Percentiles rank a stretch among this genome's conserved stretches.
These are phyloP conservation scores for Pteria penguin DNA, from an alignment of 2,888 invertebrate species.

Conservation along the genomic window DNA sequence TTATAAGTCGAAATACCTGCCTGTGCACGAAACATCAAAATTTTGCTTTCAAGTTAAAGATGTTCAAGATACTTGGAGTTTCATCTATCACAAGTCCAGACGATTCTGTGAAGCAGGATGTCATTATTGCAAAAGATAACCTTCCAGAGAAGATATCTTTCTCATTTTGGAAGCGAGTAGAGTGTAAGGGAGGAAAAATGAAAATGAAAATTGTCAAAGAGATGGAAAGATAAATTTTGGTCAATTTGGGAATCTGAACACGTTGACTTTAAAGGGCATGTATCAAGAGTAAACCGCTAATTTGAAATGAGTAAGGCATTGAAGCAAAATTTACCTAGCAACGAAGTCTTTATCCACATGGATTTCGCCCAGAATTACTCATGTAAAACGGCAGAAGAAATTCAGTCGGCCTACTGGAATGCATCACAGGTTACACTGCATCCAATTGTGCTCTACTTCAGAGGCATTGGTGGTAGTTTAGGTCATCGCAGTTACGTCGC, in stretches of 20 bases:
- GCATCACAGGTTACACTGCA: not conserved
- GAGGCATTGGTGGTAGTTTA: not conserved
- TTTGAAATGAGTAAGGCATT: not conserved
- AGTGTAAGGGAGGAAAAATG: not conserved
- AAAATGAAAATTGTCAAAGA: not conserved
- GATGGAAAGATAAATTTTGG: not conserved
- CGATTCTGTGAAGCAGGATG: not conserved
- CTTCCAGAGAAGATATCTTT: not conserved
- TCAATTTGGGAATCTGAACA: not conserved
- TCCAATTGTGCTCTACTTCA: not conserved
- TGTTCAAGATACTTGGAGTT: no score
- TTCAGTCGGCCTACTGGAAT: not conserved
- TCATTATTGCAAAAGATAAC: not conserved
- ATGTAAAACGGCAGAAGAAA: not conserved
- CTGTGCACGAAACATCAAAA: not conserved
- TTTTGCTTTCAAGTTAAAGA: no score
- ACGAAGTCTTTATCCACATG: not conserved
- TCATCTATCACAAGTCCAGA: not conserved
- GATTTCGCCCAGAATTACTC: not conserved
- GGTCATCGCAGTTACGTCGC: not conserved
- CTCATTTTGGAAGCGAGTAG: not conserved
- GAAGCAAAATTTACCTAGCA: no score
- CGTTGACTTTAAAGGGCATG: not conserved
- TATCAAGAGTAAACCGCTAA: not conserved
- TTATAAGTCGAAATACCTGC: not conserved